A percentile compares a stretch with the other conserved stretches of the same genome.
Conservation (phyloP, 2,888 invertebrate species). For the Linhomoeus sp. region DNA sequence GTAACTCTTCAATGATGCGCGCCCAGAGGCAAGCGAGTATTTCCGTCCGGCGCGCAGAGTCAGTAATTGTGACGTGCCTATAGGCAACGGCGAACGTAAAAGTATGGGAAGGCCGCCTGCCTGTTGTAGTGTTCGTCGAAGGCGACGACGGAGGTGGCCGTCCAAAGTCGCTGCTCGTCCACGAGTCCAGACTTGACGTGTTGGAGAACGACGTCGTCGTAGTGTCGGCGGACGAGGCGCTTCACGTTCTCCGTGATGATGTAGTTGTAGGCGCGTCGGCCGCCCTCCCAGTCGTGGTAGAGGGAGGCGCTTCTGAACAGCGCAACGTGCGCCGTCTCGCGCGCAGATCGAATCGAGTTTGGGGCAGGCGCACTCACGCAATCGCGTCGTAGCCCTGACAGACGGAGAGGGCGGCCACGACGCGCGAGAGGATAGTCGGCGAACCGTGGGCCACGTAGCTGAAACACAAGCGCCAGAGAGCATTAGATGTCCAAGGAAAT, state of each 20-base stretch:
- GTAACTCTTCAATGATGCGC: too few species aligned
- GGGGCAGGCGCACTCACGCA: conserved; percentile 45
- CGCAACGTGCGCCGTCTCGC: too few species aligned
- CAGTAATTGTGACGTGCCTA: too few species aligned
- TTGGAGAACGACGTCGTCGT: conserved; percentile 36
- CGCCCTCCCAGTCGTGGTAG: conserved; percentile 16
- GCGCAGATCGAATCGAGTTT: too few species aligned
- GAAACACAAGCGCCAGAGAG: too few species aligned
- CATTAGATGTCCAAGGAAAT: too few species aligned
- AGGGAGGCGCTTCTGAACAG: conserved; percentile 5
- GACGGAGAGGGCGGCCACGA: conserved; percentile 71
- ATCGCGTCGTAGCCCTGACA: conserved; percentile 84
- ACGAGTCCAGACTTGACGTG: conserved; percentile 13
- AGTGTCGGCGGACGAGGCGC: conserved; percentile 62
- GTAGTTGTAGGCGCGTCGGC: conserved; percentile 63
- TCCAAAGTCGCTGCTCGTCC: conserved; percentile 54
- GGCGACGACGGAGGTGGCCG: conserved; percentile 65
- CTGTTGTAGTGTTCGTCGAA: conserved; percentile 66
- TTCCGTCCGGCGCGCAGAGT: too few species aligned
- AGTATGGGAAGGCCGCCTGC: neutral
- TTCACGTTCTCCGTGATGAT: conserved; percentile 81
- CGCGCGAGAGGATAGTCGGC: conserved; percentile 27
- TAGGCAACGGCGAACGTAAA: too few species aligned
- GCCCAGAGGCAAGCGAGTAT: too few species aligned
- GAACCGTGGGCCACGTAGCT: neutral